Conservation (phyloP, 2,888 invertebrate species). For the Synanthedon andrenaeformis region DNA sequence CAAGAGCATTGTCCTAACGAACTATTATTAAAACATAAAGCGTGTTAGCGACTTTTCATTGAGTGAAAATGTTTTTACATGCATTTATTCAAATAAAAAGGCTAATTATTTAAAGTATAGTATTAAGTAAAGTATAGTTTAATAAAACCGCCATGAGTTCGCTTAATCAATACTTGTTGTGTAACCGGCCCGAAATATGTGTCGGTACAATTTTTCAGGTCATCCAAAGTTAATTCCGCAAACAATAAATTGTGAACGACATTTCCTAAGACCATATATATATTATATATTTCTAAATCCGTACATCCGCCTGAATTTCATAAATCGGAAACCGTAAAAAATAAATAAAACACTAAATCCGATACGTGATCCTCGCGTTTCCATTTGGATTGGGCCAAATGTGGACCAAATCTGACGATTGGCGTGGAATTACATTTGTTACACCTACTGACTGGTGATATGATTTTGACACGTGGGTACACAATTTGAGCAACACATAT, state of each 20-base stretch:
- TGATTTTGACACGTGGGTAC: background rate
- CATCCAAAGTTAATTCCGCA: too few relatives aligned
- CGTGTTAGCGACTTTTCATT: conserved; percentile 17
- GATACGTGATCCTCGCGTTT: background rate
- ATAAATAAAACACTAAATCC: background rate
- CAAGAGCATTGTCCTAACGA: conserved; percentile 12
- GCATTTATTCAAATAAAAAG: too few relatives aligned
- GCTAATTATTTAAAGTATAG: too few relatives aligned
- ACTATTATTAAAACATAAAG: conserved; percentile 11
- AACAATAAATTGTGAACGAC: too few relatives aligned
- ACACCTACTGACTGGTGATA: background rate
- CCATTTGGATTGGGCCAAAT: background rate
- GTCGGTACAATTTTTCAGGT: too few relatives aligned
- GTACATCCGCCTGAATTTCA: too few relatives aligned
- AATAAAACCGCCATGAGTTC: background rate
- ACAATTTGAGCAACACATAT: too few relatives aligned
- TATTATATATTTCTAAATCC: too few relatives aligned
- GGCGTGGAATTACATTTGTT: background rate
- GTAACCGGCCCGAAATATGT: background rate
- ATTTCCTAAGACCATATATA: too few relatives aligned
- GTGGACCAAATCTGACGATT: background rate
- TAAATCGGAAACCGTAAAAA: too few relatives aligned
- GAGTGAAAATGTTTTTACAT: conserved; percentile 1
- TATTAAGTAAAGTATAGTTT: background rate
- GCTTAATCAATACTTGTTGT: background rate